Base-by-base conservation (phyloP, 2,888 invertebrate genomes). In the Mythimna pallens region DNA sequence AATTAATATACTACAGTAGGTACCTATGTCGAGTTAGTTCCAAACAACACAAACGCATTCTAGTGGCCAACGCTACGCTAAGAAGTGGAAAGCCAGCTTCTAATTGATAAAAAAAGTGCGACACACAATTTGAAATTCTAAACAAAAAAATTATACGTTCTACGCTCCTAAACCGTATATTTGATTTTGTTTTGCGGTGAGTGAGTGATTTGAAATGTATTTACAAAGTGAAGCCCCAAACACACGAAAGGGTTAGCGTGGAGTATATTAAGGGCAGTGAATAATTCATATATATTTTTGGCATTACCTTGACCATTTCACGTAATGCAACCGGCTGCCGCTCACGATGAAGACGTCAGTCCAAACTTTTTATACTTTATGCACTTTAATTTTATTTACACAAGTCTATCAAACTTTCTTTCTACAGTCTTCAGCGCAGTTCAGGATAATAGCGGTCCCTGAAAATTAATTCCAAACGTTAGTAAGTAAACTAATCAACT, bases 271-370 rank as follows among this genome's bases (percentile, higher is more conserved):
- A 92, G 92, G 92, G 91, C 86, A 88, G 93, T 94, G 94, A 94
- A 94, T 94, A 91, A 94, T 94, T 93, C 93, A 94, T 92, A 92
- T 85, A 91, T 89, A 90, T 92, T 91, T 92, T 66, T 91, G 89
- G 86, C 83, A 92, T 96, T 96, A 96, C 96, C 96, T 96, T 96
- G 95, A 96, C 96, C 96, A 96, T 96, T 95, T 95, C 96, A 96
- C 94, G 94, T 86, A 92, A 93, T 92, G 92, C 91, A 93, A 90
- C 90, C 86, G 92, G 89, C 93, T 89, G 91, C 92, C 87, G 89
- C 89, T 89, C 88, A 89, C 90, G 86, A 89, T 90, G 85, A 84
- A 87, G 88, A 86, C 90, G 89, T 88, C 91, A 88, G 88, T 90
- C 91, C 90, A 81, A 88, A 87, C 92, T 86, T 87, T 20, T 10